Conservation (phyloP, 1,140 invertebrate genomes). For the Elysia chlorotica region DNA sequence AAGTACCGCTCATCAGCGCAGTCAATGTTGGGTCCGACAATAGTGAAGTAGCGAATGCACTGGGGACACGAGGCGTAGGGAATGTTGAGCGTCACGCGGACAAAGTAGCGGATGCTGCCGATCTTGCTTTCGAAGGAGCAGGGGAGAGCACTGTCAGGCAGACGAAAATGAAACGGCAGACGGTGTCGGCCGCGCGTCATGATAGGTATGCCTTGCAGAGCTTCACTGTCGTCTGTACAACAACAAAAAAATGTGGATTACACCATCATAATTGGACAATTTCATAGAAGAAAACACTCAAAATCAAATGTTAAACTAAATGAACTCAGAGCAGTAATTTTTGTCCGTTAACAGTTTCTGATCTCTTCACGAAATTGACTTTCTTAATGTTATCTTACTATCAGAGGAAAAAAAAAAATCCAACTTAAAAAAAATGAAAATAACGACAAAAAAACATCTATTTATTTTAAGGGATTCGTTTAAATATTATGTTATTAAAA, state of each 20-base stretch:
- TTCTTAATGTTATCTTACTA: too few species aligned
- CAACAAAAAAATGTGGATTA: neutral
- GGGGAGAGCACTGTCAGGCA: conserved; percentile 78
- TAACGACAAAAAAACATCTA: too few species aligned
- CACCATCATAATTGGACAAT: too few species aligned
- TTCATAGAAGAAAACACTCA: too few species aligned
- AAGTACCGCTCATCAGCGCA: conserved; percentile 86
- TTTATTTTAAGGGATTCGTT: too few species aligned
- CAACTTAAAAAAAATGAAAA: too few species aligned
- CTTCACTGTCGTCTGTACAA: conserved; percentile 68
- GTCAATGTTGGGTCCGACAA: conserved; percentile 83
- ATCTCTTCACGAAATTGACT: too few species aligned
- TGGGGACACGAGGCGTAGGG: conserved; percentile 84
- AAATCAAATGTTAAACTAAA: too few species aligned
- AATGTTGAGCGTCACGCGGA: conserved; percentile 81
- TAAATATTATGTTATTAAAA: too few species aligned
- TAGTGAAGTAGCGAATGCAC: conserved; percentile 84
- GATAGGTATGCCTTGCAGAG: conserved; percentile 74
- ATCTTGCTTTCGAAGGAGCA: conserved; percentile 82
- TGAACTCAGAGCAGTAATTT: too few species aligned
- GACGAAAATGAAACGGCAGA: conserved; percentile 78
- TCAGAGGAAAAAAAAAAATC: too few species aligned
- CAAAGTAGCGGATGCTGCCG: conserved; percentile 79
- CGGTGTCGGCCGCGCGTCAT: conserved; percentile 76
- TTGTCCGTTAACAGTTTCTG: too few species aligned